These are phyloP conservation scores for Drosophila azteca DNA, from an alignment of 1,140 invertebrate species.

Conservation along the genomic window DNA sequence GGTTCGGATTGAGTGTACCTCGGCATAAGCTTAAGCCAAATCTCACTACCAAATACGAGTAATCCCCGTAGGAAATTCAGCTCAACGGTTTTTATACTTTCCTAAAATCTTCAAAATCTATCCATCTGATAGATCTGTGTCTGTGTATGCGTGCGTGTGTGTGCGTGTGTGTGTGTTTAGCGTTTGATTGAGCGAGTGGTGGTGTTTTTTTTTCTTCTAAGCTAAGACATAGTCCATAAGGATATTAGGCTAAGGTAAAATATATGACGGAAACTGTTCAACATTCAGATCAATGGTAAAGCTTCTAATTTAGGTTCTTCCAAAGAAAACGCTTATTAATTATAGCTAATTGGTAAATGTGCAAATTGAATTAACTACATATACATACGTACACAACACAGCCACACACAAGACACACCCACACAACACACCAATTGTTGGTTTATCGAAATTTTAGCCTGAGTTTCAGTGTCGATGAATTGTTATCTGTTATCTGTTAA, in stretches of 20 bases:
- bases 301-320: slow-evolving; percentile 76
- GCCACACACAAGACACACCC: background rate
- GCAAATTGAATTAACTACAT: slow-evolving; percentile 25
- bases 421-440: slow-evolving; percentile 17
- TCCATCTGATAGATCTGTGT: background rate
- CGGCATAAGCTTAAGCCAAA: slow-evolving; percentile 26
- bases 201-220: slow-evolving; percentile 10
- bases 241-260: slow-evolving; percentile 19
- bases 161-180: background rate
- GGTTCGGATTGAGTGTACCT: slow-evolving; percentile 36
- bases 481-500: slow-evolving; percentile 22
- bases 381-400: slow-evolving; percentile 8
- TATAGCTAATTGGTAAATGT: slow-evolving; percentile 56
- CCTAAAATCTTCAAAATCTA: slow-evolving; percentile 21
- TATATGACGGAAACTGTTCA: slow-evolving; percentile 17
- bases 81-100: slow-evolving; percentile 79
- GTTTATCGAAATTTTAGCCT: slow-evolving; percentile 34
- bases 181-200: background rate
- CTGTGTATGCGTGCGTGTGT: slow-evolving; percentile 16
- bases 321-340: slow-evolving; percentile 80
- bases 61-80: slow-evolving; percentile 19
- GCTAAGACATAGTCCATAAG: slow-evolving; percentile 25
- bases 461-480: slow-evolving; percentile 37
- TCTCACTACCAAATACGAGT: slow-evolving; percentile 15
- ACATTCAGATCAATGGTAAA: slow-evolving; percentile 46